Base-by-base conservation (phyloP, 2,113 vertebrate species). In the Ibidorhyncha struthersii region DNA sequence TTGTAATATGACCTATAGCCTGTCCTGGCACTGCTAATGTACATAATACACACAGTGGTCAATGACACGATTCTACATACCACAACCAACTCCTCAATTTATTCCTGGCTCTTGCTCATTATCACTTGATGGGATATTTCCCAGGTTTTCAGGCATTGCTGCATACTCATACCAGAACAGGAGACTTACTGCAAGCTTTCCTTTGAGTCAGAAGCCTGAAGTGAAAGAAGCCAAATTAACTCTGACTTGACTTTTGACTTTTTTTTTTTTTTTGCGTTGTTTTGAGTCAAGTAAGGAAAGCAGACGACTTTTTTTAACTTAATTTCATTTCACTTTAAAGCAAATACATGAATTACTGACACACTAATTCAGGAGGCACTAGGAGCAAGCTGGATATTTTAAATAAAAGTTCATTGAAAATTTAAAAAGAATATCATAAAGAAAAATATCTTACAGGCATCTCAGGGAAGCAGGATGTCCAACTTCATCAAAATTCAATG, bases 91-190 rank as follows among this genome's bases (percentile, higher is more conserved):
- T 65, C 66, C 66, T 89, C 66, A 69, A 0, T 90, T 92, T 83
- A 76, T 82, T 96, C 88, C 81, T 96, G 95, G 86, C 86, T 76
- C 59, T 59, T 53, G 14, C 81, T 96, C 73, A 81, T 72, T 50
- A 81, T 86, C 90, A 79, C 45, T 95, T n/a, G 62, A 87, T 76
- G 61, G 77, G 72, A 52, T 89, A 30, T 84, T 67, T 89, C 94
- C 79, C 93, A 96, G 77, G 41, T 83, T 89, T 92, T 93, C 7
- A 20, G 49, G 53, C 67, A 80, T 34, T 85, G 58, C 43, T 83
- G 59, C 53, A 70, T 55, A 66, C 38, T 71, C 38, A 49, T 26
- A 82, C 29, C 79, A 95, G 67, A 93, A 59, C 79, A 71, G 32
- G 12, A 92, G 34, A 88, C 12, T 80, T 22, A 43, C 29, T 65